Percentiles rank a stretch among this genome's conserved stretches.
phyloP scores from a whole-genome alignment of 2,888 invertebrate genomes.

The Graphium colonna region DNA sequence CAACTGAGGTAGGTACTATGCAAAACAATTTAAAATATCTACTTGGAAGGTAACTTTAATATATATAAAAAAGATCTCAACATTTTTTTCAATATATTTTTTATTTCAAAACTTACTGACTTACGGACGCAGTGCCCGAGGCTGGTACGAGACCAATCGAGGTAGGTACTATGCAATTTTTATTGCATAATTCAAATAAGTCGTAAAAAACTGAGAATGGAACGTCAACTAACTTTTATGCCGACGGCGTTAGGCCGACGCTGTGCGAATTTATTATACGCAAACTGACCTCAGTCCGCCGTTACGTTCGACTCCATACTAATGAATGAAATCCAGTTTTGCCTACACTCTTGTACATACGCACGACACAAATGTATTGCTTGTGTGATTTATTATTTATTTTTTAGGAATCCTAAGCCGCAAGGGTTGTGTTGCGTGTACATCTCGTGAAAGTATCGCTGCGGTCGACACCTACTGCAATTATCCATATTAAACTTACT shows the following conservation, averaged over 20 bases:
- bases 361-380: not conserved
- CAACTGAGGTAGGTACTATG: too few relatives aligned
- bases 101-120: too few relatives aligned
- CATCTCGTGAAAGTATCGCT: conserved; percentile 36
- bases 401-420: not conserved
- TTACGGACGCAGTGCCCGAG: too few relatives aligned
- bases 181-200: not conserved
- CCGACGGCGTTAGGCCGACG: conserved; percentile 2
- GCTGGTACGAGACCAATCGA: conserved; percentile 26
- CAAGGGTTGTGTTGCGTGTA: conserved; percentile 6
- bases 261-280: conserved; percentile 6
- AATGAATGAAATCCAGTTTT: conserved; percentile 18
- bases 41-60: too few relatives aligned
- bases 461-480: conserved; percentile 34
- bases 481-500: conserved; percentile 42
- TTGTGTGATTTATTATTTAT: not conserved
- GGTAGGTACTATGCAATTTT: too few relatives aligned
- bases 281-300: not conserved
- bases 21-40: too few relatives aligned
- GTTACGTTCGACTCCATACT: not conserved
- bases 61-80: too few relatives aligned
- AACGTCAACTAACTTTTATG: not conserved
- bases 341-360: not conserved
- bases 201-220: not conserved
- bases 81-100: too few relatives aligned